Conservation (phyloP, 2,797 vertebrate genomes). For the Momotus momota region DNA sequence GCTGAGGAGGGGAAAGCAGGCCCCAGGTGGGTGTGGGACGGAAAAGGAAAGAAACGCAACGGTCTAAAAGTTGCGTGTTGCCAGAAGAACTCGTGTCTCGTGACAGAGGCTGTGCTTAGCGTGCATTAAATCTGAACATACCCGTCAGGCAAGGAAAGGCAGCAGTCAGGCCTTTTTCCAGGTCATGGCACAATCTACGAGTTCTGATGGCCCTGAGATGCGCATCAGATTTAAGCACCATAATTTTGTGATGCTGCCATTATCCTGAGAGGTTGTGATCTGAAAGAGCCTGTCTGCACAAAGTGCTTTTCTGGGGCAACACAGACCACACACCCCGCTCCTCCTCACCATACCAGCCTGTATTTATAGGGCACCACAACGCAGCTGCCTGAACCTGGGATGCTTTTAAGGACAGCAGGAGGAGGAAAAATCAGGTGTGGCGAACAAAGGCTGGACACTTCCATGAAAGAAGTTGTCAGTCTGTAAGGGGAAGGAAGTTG, state of each 20-base stretch:
- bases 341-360: fast-evolving
- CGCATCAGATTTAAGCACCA: background rate
- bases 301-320: background rate
- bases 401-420: background rate
- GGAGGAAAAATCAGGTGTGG: background rate
- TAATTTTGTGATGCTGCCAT: background rate
- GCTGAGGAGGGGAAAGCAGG: background rate
- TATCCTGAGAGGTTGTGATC: background rate
- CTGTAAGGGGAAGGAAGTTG: background rate
- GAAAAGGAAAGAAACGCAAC: background rate
- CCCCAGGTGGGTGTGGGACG: background rate
- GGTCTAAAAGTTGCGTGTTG: background rate
- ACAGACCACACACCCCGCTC: fast-evolving
- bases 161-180: background rate
- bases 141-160: background rate
- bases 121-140: background rate
- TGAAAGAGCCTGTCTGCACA: background rate
- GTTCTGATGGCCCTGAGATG: background rate
- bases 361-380: no score
- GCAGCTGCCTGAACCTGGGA: background rate
- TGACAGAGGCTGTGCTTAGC: background rate
- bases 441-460: background rate
- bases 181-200: background rate
- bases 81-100: background rate
- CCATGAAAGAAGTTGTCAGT: background rate